Base-by-base conservation (phyloP, 2,797 vertebrate species). In the Macroramphosus scolopax region DNA sequence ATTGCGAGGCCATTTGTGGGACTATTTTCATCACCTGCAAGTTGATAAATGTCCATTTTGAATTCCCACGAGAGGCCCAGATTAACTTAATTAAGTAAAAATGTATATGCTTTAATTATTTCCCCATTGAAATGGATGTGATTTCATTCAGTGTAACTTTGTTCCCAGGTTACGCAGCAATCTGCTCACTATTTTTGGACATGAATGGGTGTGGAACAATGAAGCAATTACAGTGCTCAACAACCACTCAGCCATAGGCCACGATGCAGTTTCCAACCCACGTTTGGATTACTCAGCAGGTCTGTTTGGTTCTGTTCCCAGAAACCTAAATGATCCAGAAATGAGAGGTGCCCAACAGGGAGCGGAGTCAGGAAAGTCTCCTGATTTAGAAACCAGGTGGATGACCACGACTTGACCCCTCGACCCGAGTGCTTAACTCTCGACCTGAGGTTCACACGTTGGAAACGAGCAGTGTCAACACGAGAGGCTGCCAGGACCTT, bases 221-320 rank as follows among this genome's bases (percentile, higher is more conserved):
- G 1, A 52, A 42, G 17, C 43, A 55, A 28, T 50, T 8, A 42
- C 6, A n/a, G n/a, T n/a, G 10, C 12, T 13, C 20, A 22, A 6
- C 18, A 42, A 13, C 36, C 16, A 18, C 15, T 34, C 20, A 24
- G 24, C 22, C 8, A 15, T 29, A n/a, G 17, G 22, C 17, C 47
- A 60, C 28, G 46, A 35, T 24, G 20, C 32, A 59, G 25, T 55
- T 51, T 65, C 15, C 31, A 29, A 48, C 45, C 43, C 2, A 17
- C 2, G n/a, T 63, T 50, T 45, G 13, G 54, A 48, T 64, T 67
- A 52, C 49, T 77, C 62, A 75, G 74, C 73, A 77, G 51, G 35
- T 74, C 30, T 17, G 41, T 47, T 67, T 82, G 63, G 72, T 78
- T 51, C 60, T 41, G 25, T 72, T 86, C 64, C 72, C 67, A 74